Conservation (phyloP, 2,888 invertebrate species). For the Baccha elongata region DNA sequence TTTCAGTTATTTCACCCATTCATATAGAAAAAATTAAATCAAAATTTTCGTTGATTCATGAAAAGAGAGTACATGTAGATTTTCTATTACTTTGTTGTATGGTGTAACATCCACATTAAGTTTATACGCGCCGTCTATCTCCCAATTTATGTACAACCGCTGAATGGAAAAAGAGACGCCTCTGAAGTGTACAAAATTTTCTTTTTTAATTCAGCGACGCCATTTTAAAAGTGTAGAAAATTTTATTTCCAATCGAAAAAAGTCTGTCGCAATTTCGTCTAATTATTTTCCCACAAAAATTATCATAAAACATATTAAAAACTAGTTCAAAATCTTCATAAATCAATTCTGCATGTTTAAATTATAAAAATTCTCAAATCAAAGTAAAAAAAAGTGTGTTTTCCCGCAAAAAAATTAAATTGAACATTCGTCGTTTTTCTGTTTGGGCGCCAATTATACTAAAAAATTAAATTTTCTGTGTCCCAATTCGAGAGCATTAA, state of each 20-base stretch:
- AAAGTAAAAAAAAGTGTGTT: conserved; percentile 8
- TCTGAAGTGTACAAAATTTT: conserved; percentile 64
- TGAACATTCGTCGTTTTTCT: conserved; percentile 45
- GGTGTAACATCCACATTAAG: not conserved
- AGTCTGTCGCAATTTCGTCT: conserved; percentile 19
- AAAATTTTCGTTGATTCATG: too few species aligned
- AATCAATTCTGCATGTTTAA: conserved; percentile 17
- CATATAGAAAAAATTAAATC: too few species aligned
- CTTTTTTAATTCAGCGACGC: conserved; percentile 61
- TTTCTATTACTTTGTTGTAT: too few species aligned
- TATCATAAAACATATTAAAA: conserved; percentile 21
- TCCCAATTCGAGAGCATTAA: conserved; percentile 56
- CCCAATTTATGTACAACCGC: not conserved
- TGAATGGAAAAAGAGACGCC: conserved; percentile 64
- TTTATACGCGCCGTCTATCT: conserved; percentile 25
- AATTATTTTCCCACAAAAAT: conserved; percentile 28
- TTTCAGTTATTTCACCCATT: too few species aligned
- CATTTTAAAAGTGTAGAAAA: conserved; percentile 68
- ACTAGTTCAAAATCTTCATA: conserved; percentile 19
- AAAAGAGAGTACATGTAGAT: too few species aligned
- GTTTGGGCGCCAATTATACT: conserved; percentile 68
- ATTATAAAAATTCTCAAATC: conserved; percentile 5
- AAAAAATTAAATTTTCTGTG: conserved; percentile 46
- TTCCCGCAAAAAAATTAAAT: conserved; percentile 22
- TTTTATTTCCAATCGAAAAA: conserved; percentile 42